A percentile compares a stretch with the other conserved stretches of the same genome.
Evolutionary conservation across 2,888 invertebrate genomes (phyloP).

Genomic region (Latrodectus elegans): DNA sequence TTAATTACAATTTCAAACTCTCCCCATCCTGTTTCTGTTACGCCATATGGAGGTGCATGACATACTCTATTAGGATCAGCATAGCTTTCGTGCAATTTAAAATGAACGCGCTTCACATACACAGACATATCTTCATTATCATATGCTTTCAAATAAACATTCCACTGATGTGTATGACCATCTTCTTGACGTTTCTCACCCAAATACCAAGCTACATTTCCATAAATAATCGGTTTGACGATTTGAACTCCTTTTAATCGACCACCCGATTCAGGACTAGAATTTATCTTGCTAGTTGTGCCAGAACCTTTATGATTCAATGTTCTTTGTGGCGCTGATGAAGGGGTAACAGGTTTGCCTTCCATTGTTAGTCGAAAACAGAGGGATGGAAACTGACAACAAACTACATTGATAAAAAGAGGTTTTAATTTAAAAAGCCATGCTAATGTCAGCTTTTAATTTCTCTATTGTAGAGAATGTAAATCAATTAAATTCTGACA

Average conservation of each 20-base stretch:
- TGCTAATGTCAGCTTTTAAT: no score
- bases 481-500: no score
- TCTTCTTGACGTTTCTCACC: constrained; percentile 97
- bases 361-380: constrained; percentile 9
- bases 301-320: constrained; percentile 13
- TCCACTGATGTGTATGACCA: constrained; percentile 99
- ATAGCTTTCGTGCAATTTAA: constrained; percentile 98
- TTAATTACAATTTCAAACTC: constrained; percentile 99
- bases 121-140: constrained; percentile 76
- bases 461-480: no score
- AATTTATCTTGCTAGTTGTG: neutral
- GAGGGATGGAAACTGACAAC: no score
- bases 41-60: constrained; percentile 95
- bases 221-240: constrained; percentile 84
- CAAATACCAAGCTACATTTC: constrained; percentile 95
- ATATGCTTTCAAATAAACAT: constrained; percentile 95
- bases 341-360: constrained; percentile 3
- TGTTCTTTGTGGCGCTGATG: constrained; percentile 6
- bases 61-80: constrained; percentile 93
- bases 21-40: constrained; percentile 99
- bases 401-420: no score
- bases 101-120: constrained; percentile 94
- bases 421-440: no score
- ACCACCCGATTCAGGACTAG: constrained; percentile 22
- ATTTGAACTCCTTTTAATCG: constrained; percentile 69